Conservation (phyloP, 2,797 vertebrate genomes). For the Loriculus beryllinus region DNA sequence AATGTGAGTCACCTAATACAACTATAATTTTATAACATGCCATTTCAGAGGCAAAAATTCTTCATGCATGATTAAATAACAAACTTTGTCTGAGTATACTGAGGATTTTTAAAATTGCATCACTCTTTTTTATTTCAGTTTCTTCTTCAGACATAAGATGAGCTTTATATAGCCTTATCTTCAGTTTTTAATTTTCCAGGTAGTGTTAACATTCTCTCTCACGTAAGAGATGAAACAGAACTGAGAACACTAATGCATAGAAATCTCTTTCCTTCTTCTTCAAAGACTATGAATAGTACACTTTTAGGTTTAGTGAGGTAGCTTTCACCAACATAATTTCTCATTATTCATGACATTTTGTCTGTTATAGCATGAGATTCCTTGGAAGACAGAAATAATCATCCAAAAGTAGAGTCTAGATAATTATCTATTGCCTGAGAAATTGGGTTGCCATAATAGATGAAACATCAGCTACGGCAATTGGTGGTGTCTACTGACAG, state of each 20-base stretch:
- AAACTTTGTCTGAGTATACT: neutral
- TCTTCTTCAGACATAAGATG: neutral
- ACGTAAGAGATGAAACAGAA: slow-evolving; percentile 14
- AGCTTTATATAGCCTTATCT: neutral
- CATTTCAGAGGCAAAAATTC: slow-evolving; percentile 3
- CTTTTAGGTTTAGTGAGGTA: neutral
- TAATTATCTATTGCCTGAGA: slow-evolving; percentile 65
- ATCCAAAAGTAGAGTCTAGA: slow-evolving; percentile 3
- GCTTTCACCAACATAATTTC: slow-evolving; percentile 26
- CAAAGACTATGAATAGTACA: slow-evolving; percentile 18
- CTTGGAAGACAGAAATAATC: slow-evolving; percentile 61
- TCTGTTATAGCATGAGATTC: slow-evolving; percentile 44
- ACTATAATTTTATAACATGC: neutral
- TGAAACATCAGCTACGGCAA: slow-evolving; percentile 58
- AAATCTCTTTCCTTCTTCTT: neutral
- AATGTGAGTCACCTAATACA: neutral
- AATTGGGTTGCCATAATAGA: slow-evolving; percentile 27
- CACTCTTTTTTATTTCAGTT: neutral
- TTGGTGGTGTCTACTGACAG: neutral
- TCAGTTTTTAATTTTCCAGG: slow-evolving; percentile 27
- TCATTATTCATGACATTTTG: slow-evolving; percentile 69
- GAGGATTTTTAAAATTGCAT: neutral
- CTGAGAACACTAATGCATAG: neutral
- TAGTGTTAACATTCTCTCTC: neutral
- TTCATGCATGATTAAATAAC: neutral